phyloP scores from a whole-genome alignment of 1,140 invertebrate genomes.

The Leptestheria dahalacensis region DNA sequence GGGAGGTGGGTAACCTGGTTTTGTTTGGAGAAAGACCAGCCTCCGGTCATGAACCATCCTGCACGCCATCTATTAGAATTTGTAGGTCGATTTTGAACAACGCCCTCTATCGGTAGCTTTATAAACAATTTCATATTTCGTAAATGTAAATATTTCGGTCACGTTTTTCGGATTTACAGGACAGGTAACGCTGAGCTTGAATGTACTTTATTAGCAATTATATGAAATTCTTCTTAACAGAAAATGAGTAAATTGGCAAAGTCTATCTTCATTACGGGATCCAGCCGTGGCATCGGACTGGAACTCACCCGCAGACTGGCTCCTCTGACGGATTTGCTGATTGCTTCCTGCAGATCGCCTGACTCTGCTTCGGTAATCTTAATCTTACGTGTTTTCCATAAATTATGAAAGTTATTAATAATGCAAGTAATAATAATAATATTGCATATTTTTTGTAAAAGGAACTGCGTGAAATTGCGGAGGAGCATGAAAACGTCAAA shows the following conservation, averaged over 20 bases:
- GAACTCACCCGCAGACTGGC: conserved; percentile 2
- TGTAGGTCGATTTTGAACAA: too few species aligned
- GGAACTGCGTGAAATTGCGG: conserved; percentile 9
- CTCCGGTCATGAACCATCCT: too few species aligned
- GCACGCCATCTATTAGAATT: too few species aligned
- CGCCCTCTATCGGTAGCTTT: background rate
- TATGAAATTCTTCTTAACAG: too few species aligned
- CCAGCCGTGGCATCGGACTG: conserved; percentile 8
- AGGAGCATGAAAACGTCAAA: conserved; percentile 8
- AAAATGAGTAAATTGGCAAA: background rate
- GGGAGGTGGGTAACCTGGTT: background rate
- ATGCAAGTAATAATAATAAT: background rate
- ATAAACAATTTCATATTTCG: too few species aligned
- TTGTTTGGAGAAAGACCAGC: background rate
- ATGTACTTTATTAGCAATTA: too few species aligned
- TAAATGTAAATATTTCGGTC: too few species aligned
- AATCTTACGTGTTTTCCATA: background rate
- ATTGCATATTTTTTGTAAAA: background rate
- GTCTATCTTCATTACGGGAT: conserved; percentile 8
- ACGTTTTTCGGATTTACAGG: too few species aligned
- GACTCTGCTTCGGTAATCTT: background rate
- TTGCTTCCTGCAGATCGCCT: conserved; percentile 5
- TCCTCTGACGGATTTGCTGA: background rate
- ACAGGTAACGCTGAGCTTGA: too few species aligned
- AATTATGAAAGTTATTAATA: background rate